Evolutionary conservation across 2,113 vertebrate species (phyloP).

Genomic region (Halcyon senegalensis): DNA sequence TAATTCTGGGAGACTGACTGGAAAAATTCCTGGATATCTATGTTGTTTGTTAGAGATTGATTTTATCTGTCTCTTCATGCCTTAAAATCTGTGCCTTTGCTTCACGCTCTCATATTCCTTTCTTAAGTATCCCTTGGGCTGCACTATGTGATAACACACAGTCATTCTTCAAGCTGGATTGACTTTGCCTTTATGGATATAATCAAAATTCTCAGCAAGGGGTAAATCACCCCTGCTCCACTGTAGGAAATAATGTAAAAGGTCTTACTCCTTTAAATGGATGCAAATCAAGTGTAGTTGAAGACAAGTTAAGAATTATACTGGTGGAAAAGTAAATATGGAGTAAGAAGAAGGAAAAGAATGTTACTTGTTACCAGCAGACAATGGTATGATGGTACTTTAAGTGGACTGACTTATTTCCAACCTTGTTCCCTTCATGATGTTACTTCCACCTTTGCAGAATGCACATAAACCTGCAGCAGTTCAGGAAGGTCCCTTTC

Average conservation of each 20-base stretch:
- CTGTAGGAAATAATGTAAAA: neutral
- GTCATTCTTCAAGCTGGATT: neutral
- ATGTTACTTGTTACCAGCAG: neutral
- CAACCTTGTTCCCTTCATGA: neutral
- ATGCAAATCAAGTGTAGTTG: neutral
- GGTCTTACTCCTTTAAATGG: neutral
- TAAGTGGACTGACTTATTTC: neutral
- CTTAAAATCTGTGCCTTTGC: slow-evolving; percentile 9
- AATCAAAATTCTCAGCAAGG: neutral
- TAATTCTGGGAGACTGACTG: neutral
- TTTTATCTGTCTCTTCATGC: neutral
- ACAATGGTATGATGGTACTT: neutral
- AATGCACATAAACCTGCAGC: neutral
- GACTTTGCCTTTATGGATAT: neutral
- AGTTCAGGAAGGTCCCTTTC: neutral
- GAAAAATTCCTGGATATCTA: neutral
- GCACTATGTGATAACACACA: neutral
- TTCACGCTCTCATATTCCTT: neutral
- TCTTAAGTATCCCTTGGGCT: neutral
- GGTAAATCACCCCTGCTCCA: neutral
- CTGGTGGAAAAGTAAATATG: neutral
- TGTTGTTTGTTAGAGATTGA: neutral
- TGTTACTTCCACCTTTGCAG: neutral
- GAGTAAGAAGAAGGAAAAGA: neutral
- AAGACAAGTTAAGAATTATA: neutral